Conservation (phyloP, 2,888 invertebrate species). For the Chloroclystis v-ata region DNA sequence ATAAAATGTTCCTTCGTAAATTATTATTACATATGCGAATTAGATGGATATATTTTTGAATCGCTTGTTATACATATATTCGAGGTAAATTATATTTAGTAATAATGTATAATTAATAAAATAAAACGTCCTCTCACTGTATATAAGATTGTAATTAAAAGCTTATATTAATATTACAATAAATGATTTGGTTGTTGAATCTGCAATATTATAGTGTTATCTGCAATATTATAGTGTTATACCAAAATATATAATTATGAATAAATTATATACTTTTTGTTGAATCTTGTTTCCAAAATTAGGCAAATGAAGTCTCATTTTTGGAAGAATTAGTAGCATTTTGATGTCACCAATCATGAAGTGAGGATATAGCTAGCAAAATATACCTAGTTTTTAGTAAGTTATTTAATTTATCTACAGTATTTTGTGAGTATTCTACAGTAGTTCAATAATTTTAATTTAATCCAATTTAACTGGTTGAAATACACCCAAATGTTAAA, state of each 20-base stretch:
- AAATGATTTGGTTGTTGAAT: slow-evolving; percentile 27
- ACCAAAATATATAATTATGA: slow-evolving; percentile 6
- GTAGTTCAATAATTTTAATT: too few species aligned
- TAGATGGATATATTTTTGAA: slow-evolving; percentile 4
- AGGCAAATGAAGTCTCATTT: too few species aligned
- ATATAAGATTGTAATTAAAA: slow-evolving; percentile 31
- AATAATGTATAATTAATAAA: slow-evolving; percentile 14
- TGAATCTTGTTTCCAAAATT: neutral
- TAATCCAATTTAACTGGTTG: neutral
- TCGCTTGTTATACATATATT: slow-evolving; percentile 1
- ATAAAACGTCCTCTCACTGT: slow-evolving; percentile 29
- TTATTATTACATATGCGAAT: too few species aligned
- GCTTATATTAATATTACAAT: slow-evolving; percentile 28
- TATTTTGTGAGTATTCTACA: too few species aligned
- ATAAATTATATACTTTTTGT: slow-evolving; percentile 9
- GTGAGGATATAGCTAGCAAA: slow-evolving; percentile 18
- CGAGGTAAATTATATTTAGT: slow-evolving; percentile 13
- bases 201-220: slow-evolving; percentile 21
- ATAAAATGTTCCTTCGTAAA: too few species aligned
- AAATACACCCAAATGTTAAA: too few species aligned
- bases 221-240: slow-evolving; percentile 28
- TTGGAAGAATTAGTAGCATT: slow-evolving; percentile 7
- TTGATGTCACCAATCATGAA: slow-evolving; percentile 1
- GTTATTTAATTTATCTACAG: slow-evolving; percentile 10
- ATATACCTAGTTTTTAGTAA: slow-evolving; percentile 14